Conservation (phyloP, 2,113 vertebrate species). For the Setophaga petechia region DNA sequence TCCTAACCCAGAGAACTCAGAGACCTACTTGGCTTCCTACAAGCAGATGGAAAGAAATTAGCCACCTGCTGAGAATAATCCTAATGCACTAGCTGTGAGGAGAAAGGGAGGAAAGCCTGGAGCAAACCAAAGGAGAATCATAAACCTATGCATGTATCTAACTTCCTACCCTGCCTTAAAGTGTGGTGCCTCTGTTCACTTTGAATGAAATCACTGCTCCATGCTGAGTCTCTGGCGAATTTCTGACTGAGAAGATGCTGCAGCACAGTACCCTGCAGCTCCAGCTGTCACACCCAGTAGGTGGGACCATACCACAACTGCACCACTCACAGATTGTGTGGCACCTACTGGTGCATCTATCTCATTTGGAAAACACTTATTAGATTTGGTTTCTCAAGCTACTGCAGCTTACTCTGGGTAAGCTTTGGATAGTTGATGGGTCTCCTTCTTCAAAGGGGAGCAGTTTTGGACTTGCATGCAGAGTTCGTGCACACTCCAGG, state of each 20-base stretch:
- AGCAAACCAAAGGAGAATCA: background rate
- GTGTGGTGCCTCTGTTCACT: rapidly evolving
- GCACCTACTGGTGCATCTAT: background rate
- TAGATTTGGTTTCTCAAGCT: background rate
- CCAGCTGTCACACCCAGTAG: background rate
- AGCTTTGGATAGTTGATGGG: background rate
- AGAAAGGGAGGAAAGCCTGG: background rate
- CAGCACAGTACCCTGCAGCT: background rate
- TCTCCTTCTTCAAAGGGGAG: background rate
- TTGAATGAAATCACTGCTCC: background rate
- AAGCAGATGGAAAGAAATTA: background rate
- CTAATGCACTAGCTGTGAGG: background rate
- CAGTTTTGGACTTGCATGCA: background rate
- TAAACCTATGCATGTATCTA: background rate
- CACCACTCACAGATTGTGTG: background rate
- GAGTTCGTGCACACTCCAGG: background rate
- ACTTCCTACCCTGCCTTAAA: background rate
- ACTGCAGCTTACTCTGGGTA: background rate
- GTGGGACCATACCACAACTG: background rate
- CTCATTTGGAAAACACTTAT: background rate
- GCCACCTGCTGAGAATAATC: background rate
- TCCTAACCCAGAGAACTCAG: background rate
- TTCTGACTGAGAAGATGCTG: background rate
- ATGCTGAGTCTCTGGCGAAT: background rate
- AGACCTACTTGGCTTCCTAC: background rate